These are phyloP conservation scores for Neuroterus valhalla DNA, from an alignment of 1,140 invertebrate genomes.

Conservation along the genomic window DNA sequence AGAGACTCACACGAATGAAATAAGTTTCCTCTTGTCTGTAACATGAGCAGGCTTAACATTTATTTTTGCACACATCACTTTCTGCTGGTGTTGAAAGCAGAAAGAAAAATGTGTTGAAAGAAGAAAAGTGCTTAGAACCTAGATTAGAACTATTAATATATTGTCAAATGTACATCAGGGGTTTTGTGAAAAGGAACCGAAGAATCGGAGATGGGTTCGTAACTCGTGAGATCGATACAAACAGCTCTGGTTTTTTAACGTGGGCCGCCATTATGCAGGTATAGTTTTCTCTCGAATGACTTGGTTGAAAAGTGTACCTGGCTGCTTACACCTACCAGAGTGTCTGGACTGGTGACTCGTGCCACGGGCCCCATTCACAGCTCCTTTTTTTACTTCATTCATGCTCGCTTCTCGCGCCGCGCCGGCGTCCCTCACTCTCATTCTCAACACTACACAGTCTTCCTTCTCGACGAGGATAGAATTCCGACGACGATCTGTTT, in stretches of 20 bases:
- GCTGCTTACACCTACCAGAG: conserved; percentile 49
- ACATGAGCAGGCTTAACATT: background rate
- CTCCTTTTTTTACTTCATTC: conserved; percentile 60
- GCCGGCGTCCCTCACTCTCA: conserved; percentile 38
- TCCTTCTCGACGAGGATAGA: conserved; percentile 12
- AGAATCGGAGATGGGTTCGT: conserved; percentile 3
- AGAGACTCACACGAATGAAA: background rate
- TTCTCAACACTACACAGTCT: no score
- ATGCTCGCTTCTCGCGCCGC: conserved; percentile 47
- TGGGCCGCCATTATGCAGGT: conserved; percentile 58
- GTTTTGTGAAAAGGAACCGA: background rate
- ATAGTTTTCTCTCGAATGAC: conserved; percentile 63
- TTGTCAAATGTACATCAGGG: background rate
- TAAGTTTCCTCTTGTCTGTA: background rate
- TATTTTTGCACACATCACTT: background rate
- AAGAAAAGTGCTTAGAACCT: background rate
- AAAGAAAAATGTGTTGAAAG: background rate
- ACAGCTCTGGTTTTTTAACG: conserved; percentile 32
- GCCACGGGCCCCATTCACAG: conserved; percentile 60
- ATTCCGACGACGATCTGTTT: conserved; percentile 31
- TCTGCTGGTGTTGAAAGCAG: no score
- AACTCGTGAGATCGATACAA: background rate
- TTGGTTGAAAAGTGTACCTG: conserved; percentile 60
- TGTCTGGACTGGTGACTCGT: conserved; percentile 51
- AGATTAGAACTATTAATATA: background rate